Conservation (phyloP, 2,888 invertebrate genomes). For the Metopia argyrocephala region DNA sequence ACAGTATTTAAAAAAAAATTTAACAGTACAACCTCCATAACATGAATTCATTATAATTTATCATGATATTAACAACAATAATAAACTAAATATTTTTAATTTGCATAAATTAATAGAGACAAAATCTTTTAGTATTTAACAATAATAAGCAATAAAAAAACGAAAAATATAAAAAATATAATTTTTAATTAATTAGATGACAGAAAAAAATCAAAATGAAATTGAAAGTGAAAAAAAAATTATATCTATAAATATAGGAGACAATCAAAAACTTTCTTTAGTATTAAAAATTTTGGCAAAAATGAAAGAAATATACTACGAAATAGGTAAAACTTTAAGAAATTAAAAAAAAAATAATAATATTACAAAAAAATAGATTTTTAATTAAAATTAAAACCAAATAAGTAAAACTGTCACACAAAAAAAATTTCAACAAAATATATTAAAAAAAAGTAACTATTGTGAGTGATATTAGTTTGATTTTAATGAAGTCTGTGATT, state of each 20-base stretch:
- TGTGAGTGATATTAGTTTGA: too few species aligned
- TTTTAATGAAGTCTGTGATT: too few species aligned
- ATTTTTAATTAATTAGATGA: background rate
- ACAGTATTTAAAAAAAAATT: background rate
- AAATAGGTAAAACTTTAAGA: slow-evolving; percentile 36
- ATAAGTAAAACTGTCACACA: too few species aligned
- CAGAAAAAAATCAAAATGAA: slow-evolving; percentile 2
- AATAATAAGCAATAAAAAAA: slow-evolving; percentile 8
- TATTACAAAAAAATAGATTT: background rate
- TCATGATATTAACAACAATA: background rate
- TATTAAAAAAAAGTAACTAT: too few species aligned
- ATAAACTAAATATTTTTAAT: too few species aligned
- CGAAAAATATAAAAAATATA: background rate
- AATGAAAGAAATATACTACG: slow-evolving; percentile 48
- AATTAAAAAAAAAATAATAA: background rate
- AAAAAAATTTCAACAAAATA: too few species aligned
- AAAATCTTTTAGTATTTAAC: background rate
- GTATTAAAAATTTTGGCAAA: slow-evolving; percentile 40
- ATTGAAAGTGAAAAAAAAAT: slow-evolving; percentile 34
- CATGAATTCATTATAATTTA: too few species aligned
- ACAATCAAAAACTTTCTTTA: slow-evolving; percentile 43
- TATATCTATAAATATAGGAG: slow-evolving; percentile 48
- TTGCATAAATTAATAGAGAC: background rate
- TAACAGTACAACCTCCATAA: background rate
- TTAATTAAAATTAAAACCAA: background rate